Evolutionary conservation across 2,888 invertebrate genomes (phyloP).

Genomic region (Caenorhabditis becei): DNA sequence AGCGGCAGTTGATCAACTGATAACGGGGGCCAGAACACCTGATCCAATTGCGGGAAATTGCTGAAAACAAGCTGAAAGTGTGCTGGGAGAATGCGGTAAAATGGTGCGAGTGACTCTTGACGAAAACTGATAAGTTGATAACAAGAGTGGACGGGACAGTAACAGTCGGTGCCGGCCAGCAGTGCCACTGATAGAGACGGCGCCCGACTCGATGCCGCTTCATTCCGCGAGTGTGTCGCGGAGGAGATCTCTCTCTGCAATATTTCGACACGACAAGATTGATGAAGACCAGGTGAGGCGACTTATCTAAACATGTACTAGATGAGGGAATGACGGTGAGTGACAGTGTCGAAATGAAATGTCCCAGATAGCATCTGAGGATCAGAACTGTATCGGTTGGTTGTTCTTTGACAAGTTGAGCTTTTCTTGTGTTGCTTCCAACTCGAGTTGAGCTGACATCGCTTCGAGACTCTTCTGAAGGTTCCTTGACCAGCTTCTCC

Average conservation of each 20-base stretch:
- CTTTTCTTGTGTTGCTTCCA: no score
- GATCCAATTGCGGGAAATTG: conserved; percentile 48
- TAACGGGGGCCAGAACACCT: conserved; percentile 44
- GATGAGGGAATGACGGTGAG: background rate
- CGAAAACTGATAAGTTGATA: conserved; percentile 42
- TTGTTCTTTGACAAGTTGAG: no score
- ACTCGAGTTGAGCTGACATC: no score
- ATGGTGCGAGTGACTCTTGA: conserved; percentile 16
- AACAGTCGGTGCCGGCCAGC: conserved; percentile 55
- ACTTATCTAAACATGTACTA: background rate
- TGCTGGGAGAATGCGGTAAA: conserved; percentile 37
- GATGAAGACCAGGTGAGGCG: background rate
- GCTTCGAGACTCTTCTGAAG: background rate
- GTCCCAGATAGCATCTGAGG: background rate
- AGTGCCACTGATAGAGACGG: conserved; percentile 52
- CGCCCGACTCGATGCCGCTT: background rate
- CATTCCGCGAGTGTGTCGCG: conserved; percentile 10
- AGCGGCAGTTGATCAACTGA: conserved; percentile 27
- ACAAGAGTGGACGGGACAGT: conserved; percentile 36
- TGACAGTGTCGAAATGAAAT: background rate
- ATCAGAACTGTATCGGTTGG: no score
- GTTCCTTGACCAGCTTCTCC: no score
- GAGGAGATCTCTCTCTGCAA: no score
- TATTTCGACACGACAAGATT: background rate
- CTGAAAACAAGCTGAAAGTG: background rate